Percentiles rank a stretch among this genome's conserved stretches.
These are phyloP conservation scores for Musca domestica DNA, from an alignment of 1,140 invertebrate species.

Conservation along the genomic window DNA sequence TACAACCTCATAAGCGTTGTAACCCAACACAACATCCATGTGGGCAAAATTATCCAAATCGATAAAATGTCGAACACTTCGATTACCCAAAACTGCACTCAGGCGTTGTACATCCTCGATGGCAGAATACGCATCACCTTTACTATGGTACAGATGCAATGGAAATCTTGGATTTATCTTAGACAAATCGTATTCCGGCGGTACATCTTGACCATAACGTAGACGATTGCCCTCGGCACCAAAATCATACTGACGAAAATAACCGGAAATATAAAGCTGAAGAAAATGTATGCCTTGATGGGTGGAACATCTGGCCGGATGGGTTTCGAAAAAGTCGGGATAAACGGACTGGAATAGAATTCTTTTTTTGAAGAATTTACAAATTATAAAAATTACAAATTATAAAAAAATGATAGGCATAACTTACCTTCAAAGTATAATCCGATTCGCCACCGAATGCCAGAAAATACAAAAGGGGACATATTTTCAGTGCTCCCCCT, in stretches of 20 bases:
- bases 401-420: no score
- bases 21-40: conserved; percentile 59
- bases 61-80: conserved; percentile 50
- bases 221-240: conserved; percentile 51
- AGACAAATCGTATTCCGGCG: conserved; percentile 58
- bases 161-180: conserved; percentile 63
- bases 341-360: no score
- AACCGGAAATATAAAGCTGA: conserved; percentile 48
- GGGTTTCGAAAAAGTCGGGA: conserved; percentile 36
- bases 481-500: no score
- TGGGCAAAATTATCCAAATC: conserved; percentile 57
- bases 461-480: no score
- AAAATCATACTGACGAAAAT: conserved; percentile 54
- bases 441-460: no score
- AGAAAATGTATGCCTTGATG: conserved; percentile 56
- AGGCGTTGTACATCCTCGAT: conserved; percentile 51
- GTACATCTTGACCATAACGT: conserved; percentile 52
- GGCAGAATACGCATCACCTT: conserved; percentile 61
- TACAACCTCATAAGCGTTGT: conserved; percentile 53
- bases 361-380: conserved; percentile 24
- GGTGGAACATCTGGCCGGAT: conserved; percentile 56
- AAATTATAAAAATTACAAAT: no score
- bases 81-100: conserved; percentile 36
- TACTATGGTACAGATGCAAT: conserved; percentile 60
- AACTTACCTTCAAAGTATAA: no score